These are phyloP conservation scores for Trisateles emortualis DNA, from an alignment of 2,888 invertebrate genomes.

Conservation along the genomic window DNA sequence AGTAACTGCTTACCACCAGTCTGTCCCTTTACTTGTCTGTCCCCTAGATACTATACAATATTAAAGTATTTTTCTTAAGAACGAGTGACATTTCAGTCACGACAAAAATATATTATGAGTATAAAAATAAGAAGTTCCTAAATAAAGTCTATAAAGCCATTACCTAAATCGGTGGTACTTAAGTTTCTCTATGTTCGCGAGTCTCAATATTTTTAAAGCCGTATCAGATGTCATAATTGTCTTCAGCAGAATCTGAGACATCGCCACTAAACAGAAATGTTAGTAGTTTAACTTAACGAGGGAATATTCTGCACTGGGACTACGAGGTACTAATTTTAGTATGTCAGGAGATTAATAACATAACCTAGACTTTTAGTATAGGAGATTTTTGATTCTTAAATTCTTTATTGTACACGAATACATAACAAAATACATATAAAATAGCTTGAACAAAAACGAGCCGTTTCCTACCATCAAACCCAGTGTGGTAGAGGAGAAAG, in stretches of 20 bases:
- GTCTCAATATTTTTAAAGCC: constrained; percentile 57
- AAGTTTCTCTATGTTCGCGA: constrained; percentile 44
- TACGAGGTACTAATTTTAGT: too few relatives aligned
- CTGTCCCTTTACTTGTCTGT: too few relatives aligned
- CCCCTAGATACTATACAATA: too few relatives aligned
- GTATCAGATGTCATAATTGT: constrained; percentile 67
- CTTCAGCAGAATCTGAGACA: constrained; percentile 48
- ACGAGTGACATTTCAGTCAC: not conserved
- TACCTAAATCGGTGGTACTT: constrained; percentile 46
- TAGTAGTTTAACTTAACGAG: constrained; percentile 8
- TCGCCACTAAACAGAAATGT: constrained; percentile 18
- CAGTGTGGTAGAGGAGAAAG: too few relatives aligned
- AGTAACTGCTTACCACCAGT: too few relatives aligned
- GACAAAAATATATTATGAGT: not conserved
- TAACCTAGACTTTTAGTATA: too few relatives aligned
- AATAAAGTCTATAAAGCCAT: constrained; percentile 53
- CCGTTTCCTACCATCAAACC: too few relatives aligned
- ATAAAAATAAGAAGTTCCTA: constrained; percentile 14
- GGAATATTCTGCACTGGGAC: not conserved
- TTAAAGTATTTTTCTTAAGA: not conserved
- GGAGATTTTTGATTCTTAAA: too few relatives aligned
- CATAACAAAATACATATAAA: too few relatives aligned
- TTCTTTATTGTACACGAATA: too few relatives aligned
- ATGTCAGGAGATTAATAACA: too few relatives aligned
- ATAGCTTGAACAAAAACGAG: too few relatives aligned